These are phyloP conservation scores for Semnornis frantzii DNA, from an alignment of 2,113 vertebrate genomes.

Conservation along the genomic window DNA sequence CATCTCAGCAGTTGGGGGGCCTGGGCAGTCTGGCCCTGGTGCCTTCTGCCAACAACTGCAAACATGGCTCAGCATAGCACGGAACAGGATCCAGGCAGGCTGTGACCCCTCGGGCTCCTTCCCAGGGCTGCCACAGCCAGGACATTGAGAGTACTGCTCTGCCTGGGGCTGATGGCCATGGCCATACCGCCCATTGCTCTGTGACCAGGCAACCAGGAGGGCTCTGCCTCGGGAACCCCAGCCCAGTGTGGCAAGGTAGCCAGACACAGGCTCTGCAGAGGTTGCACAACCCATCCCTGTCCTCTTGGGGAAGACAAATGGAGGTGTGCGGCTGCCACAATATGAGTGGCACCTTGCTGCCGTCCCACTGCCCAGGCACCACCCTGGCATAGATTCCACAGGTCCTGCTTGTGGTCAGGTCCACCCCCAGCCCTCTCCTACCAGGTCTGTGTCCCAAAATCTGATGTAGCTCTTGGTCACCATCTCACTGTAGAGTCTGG, in stretches of 20 bases:
- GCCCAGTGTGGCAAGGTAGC: not conserved
- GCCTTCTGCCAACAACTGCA: not conserved
- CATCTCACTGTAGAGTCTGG: slow-evolving; percentile 80
- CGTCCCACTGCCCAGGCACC: not conserved
- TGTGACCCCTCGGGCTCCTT: not conserved
- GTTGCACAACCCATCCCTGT: not conserved
- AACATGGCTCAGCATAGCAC: too few relatives aligned
- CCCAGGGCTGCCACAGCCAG: not conserved
- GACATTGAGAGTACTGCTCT: not conserved
- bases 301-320: not conserved
- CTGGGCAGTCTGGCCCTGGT: not conserved
- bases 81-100: not conserved
- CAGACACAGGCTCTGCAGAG: not conserved
- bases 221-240: not conserved
- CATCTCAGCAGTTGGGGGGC: not conserved
- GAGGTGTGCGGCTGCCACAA: not conserved
- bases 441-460: slow-evolving; percentile 85
- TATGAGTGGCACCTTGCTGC: fast-evolving
- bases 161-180: not conserved
- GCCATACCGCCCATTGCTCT: not conserved
- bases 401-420: fast-evolving
- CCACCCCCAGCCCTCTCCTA: slow-evolving; percentile 45
- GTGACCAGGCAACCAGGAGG: not conserved
- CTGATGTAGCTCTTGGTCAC: slow-evolving; percentile 80
- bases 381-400: fast-evolving